Percentiles rank a stretch among this genome's conserved stretches.
Evolutionary conservation across 1,140 invertebrate genomes (phyloP).

Genomic region (Dysdera silvatica): DNA sequence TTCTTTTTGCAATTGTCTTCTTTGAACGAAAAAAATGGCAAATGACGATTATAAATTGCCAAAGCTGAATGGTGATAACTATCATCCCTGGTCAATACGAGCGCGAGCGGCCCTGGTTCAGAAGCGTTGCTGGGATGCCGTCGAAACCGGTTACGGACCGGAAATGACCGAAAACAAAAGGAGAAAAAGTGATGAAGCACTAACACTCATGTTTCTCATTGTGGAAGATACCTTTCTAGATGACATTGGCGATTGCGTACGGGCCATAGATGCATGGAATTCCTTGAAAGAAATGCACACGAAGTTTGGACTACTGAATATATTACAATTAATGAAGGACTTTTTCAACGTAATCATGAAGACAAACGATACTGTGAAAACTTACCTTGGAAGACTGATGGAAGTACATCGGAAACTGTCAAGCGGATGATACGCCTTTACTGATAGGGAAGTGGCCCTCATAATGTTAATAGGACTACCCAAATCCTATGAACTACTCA

Average conservation of each 20-base stretch:
- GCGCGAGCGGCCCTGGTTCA: neutral
- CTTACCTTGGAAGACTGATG: no score
- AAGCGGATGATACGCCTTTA: conserved; percentile 3
- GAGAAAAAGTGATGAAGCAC: neutral
- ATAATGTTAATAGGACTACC: no score
- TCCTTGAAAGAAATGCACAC: neutral
- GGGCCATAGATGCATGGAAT: no score
- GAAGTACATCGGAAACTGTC: neutral
- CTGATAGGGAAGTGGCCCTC: no score
- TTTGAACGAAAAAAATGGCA: no score
- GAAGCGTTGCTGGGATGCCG: neutral
- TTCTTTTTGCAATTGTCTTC: no score
- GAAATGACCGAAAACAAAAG: neutral
- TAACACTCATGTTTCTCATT: neutral
- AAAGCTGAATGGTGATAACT: conserved; percentile 7
- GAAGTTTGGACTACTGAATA: neutral
- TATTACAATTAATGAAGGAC: conserved; percentile 1
- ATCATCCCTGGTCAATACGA: conserved; percentile 3
- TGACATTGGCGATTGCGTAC: no score
- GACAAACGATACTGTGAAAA: no score
- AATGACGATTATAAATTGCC: conserved; percentile 7
- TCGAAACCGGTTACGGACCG: neutral
- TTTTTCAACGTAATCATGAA: neutral
- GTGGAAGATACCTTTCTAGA: no score
- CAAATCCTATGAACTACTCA: no score